Percentiles rank a stretch among this genome's conserved stretches.
phyloP scores from a whole-genome alignment of 2,888 invertebrate genomes.

The Gari tellinella region DNA sequence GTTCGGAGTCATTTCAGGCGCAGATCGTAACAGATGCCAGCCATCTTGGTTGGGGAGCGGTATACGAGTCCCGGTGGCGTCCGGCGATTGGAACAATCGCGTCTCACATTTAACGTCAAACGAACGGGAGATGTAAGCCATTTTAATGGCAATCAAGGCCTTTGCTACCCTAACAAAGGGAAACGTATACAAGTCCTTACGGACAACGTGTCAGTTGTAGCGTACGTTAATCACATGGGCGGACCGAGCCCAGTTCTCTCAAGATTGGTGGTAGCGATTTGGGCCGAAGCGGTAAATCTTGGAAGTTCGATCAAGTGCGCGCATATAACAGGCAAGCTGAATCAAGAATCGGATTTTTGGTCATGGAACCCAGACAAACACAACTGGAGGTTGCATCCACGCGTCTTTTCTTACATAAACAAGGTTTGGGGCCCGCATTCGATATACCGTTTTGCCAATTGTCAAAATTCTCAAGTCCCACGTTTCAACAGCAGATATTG shows the following conservation, averaged over 20 bases:
- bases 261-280: constrained; percentile 22
- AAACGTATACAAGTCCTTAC: constrained; percentile 17
- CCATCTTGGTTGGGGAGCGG: background rate
- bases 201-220: constrained; percentile 34
- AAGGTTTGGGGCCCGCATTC: constrained; percentile 30
- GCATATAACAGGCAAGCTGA: constrained; percentile 31
- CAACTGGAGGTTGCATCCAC: constrained; percentile 36
- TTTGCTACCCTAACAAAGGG: background rate
- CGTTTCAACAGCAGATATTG: constrained; percentile 40
- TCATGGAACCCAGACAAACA: constrained; percentile 33
- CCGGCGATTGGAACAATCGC: constrained; percentile 16
- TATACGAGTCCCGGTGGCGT: constrained; percentile 4
- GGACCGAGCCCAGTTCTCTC: constrained; percentile 17
- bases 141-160: constrained; percentile 2
- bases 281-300: constrained; percentile 32
- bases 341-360: constrained; percentile 31
- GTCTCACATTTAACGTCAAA: constrained; percentile 10
- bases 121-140: constrained; percentile 10
- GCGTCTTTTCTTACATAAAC: constrained; percentile 19
- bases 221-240: constrained; percentile 35
- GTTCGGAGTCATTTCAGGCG: background rate
- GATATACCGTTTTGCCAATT: constrained; percentile 26
- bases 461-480: constrained; percentile 20
- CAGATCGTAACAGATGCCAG: constrained; percentile 20
- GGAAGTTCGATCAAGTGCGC: constrained; percentile 22